Evolutionary conservation across 2,888 invertebrate genomes (phyloP), one percentile per base, ranked within the genome.

Genomic region (Julus scandinavius): DNA sequence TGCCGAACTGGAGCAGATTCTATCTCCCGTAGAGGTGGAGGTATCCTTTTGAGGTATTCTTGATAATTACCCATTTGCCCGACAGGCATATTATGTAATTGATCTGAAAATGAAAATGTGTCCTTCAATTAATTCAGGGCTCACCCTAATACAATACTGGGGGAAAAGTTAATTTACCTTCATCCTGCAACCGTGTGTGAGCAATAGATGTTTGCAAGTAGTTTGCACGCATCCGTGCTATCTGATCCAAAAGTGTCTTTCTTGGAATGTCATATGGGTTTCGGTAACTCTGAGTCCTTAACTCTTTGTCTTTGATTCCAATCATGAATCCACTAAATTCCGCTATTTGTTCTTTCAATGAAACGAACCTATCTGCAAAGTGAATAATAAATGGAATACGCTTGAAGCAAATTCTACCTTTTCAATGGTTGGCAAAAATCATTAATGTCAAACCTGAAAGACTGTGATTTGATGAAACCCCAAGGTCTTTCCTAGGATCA

Each of bases 1-100:
- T 98, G 97, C 17, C 99, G 93, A 85, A 98, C 97, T 5, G 99
- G 98, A 50, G 96, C 96, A 63, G 97, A 96, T 93, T 99, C 99
- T 86, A 99, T 96, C 93, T 99, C 98, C 20, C 99, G 93, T 89
- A 99, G 93, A 88, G 97, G 97, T 85, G 97, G 96, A 88, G 97
- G 96, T 94, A 97, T 96, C 88, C 97, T 95, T 93, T 98, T 99
- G 89, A 99, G 94, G 92, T 99, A 99, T 92, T 99, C 99, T 93
- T 99, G 99, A 93, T 99, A 99, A 93, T 99, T 99, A 91, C 99
- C 99, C 99, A 99, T 99, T 93, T 98, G 98, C 38, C 97, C 96
- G 38, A 99, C 97, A 6, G 99, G 98, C 94, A 98, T 95, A 89
- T 97, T 97, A 93, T 99, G 99, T 11, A 97, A 95, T 90, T 96